These are phyloP conservation scores for Phyllotreta cruciferae DNA, from an alignment of 2,888 invertebrate species.

Conservation along the genomic window DNA sequence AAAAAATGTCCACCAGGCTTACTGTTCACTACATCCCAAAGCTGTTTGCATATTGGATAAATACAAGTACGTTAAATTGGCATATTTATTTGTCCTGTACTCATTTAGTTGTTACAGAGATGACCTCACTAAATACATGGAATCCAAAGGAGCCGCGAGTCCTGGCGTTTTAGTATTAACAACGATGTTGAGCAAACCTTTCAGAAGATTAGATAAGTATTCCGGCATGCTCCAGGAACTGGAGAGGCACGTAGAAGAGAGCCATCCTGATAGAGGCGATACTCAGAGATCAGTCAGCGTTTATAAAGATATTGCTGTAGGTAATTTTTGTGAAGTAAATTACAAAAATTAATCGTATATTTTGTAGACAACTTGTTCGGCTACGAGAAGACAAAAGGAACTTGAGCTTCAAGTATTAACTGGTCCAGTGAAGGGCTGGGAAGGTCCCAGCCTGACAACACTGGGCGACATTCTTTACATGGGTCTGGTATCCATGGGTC, in stretches of 20 bases:
- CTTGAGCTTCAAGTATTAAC: slow-evolving; percentile 94
- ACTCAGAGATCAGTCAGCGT: slow-evolving; percentile 94
- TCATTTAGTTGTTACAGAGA: slow-evolving; percentile 65
- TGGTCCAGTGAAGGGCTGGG: slow-evolving; percentile 94
- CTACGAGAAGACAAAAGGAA: slow-evolving; percentile 91
- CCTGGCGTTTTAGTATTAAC: slow-evolving; percentile 91
- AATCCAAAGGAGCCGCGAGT: slow-evolving; percentile 82
- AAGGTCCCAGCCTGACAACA: slow-evolving; percentile 78
- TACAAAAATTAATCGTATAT: neutral
- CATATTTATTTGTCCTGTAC: neutral
- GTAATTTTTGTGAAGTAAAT: slow-evolving; percentile 49
- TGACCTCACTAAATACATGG: slow-evolving; percentile 85
- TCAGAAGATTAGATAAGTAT: slow-evolving; percentile 93
- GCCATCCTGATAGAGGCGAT: slow-evolving; percentile 94
- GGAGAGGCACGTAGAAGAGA: slow-evolving; percentile 94
- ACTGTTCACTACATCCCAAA: slow-evolving; percentile 93
- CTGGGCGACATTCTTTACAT: slow-evolving; percentile 90
- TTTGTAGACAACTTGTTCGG: slow-evolving; percentile 81
- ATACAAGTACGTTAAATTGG: slow-evolving; percentile 73
- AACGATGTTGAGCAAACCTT: slow-evolving; percentile 92
- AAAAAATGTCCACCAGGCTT: slow-evolving; percentile 84
- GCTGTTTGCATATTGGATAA: slow-evolving; percentile 93
- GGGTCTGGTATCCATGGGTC: slow-evolving; percentile 88
- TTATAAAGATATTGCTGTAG: slow-evolving; percentile 93
- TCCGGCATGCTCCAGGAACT: slow-evolving; percentile 93